A percentile compares a stretch with the other conserved stretches of the same genome.
phyloP scores from a whole-genome alignment of 2,888 invertebrate genomes.

The Apocheima hispidaria region DNA sequence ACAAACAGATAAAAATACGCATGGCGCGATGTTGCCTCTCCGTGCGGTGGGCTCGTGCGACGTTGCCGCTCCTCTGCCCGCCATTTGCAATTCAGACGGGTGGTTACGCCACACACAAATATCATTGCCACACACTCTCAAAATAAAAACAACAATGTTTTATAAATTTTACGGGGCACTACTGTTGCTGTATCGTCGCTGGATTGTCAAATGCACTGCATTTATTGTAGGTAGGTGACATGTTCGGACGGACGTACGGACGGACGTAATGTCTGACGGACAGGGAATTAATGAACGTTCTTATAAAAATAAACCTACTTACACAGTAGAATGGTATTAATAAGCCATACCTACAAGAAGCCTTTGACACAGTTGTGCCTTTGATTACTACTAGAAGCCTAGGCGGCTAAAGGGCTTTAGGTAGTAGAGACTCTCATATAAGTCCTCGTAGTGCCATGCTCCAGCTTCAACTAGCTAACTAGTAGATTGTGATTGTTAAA shows the following conservation, averaged over 20 bases:
- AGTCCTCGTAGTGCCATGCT: too few relatives aligned
- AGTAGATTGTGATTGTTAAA: too few relatives aligned
- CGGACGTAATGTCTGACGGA: constrained; percentile 1
- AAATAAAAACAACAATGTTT: constrained; percentile 71
- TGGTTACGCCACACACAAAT: constrained; percentile 72
- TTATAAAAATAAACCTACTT: too few relatives aligned
- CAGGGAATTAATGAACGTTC: constrained; percentile 9
- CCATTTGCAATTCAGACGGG: constrained; percentile 80
- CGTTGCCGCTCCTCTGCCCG: constrained; percentile 69
- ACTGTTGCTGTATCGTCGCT: constrained; percentile 49
- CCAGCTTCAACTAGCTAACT: too few relatives aligned
- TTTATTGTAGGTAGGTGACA: constrained; percentile 8
- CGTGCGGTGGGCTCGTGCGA: constrained; percentile 51
- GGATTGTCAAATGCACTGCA: constrained; percentile 52
- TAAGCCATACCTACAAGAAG: too few relatives aligned
- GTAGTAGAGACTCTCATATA: too few relatives aligned
- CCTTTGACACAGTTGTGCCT: too few relatives aligned
- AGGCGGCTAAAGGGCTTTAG: too few relatives aligned
- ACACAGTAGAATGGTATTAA: too few relatives aligned
- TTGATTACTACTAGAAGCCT: too few relatives aligned
- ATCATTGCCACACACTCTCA: constrained; percentile 74
- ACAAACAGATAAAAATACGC: constrained; percentile 73
- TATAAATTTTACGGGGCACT: constrained; percentile 55
- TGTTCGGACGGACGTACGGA: too few relatives aligned
- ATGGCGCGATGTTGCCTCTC: constrained; percentile 70